These are phyloP conservation scores for Hydrolagus colliei DNA, from an alignment of 2,797 vertebrate species.

Conservation along the genomic window DNA sequence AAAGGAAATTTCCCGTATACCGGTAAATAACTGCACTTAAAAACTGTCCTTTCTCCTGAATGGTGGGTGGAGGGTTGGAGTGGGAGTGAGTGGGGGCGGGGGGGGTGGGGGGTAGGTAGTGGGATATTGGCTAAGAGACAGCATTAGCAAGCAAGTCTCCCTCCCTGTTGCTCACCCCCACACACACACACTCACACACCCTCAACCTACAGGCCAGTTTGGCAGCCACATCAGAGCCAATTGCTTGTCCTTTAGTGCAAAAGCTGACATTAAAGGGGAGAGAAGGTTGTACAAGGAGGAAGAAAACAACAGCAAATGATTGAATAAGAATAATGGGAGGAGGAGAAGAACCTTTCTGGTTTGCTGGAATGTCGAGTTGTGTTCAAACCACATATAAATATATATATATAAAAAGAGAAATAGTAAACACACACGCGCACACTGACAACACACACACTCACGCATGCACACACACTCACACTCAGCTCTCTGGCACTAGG, in stretches of 20 bases:
- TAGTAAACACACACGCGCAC: conserved; percentile 42
- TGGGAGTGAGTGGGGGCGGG: neutral
- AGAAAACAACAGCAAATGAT: conserved; percentile 34
- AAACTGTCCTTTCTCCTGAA: no score
- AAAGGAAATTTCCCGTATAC: no score
- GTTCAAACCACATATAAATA: conserved; percentile 39
- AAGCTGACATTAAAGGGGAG: conserved; percentile 43
- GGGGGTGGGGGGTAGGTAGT: neutral
- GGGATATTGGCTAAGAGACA: no score
- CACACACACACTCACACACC: conserved; percentile 14
- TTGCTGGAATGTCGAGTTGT: conserved; percentile 36
- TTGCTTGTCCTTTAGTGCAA: conserved; percentile 35
- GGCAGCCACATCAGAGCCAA: conserved; percentile 37
- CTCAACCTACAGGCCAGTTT: neutral
- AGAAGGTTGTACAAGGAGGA: conserved; percentile 30
- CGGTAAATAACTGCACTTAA: no score
- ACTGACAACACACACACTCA: conserved; percentile 33
- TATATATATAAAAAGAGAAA: conserved; percentile 40
- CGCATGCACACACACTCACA: conserved; percentile 46
- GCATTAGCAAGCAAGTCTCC: conserved; percentile 1
- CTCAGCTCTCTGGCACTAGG: conserved; percentile 52
- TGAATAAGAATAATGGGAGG: conserved; percentile 14
- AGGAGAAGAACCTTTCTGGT: conserved; percentile 28
- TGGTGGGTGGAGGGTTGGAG: neutral
- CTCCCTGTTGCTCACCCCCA: no score